These are phyloP conservation scores for Monarcha castaneiventris DNA, from an alignment of 2,113 vertebrate species.

Conservation along the genomic window DNA sequence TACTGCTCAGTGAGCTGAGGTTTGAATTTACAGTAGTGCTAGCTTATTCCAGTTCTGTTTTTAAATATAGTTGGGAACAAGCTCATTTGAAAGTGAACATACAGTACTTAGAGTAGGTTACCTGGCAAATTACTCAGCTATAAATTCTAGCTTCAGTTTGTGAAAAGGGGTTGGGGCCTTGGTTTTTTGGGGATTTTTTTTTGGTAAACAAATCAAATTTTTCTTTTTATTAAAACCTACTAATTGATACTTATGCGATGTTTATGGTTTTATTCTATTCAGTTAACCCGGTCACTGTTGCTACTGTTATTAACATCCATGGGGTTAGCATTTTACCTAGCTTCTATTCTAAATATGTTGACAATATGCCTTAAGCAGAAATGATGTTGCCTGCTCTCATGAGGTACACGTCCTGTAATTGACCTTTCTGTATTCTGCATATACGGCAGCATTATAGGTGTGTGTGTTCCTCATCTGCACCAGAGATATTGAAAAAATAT, in stretches of 20 bases:
- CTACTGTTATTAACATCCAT: background rate
- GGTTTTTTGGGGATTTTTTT: background rate
- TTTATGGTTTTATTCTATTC: background rate
- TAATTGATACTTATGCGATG: background rate
- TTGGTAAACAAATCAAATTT: background rate
- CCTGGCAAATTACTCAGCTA: background rate
- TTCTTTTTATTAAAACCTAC: background rate
- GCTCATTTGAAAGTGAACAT: conserved; percentile 6
- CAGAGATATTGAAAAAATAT: background rate
- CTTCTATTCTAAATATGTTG: background rate
- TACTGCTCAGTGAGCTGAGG: background rate
- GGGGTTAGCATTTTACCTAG: background rate
- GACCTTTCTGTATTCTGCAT: background rate
- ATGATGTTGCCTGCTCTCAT: background rate
- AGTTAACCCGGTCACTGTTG: background rate
- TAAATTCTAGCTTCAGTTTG: background rate
- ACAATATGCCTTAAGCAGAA: background rate
- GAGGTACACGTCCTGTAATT: background rate
- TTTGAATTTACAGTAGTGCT: background rate
- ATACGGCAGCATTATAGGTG: background rate
- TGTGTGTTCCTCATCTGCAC: background rate
- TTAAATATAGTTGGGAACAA: background rate
- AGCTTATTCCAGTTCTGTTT: background rate
- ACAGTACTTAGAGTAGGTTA: background rate
- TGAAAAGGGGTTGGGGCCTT: background rate